Percentiles rank a stretch among this genome's conserved stretches.
These are phyloP conservation scores for Sinocyclocheilus rhinocerous DNA, from an alignment of 2,113 vertebrate species.

Conservation along the genomic window DNA sequence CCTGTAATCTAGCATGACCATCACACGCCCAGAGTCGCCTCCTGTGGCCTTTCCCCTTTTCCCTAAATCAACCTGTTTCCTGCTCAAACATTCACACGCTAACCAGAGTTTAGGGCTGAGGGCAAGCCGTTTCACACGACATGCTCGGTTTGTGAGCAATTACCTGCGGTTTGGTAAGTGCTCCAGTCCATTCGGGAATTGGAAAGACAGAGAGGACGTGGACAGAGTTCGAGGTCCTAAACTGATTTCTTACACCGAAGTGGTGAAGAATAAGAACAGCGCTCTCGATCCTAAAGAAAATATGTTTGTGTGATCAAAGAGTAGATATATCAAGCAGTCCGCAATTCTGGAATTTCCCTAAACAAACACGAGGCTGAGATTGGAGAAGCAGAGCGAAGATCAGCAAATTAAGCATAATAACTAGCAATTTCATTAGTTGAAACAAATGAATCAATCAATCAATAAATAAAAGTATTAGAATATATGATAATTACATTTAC, in stretches of 20 bases:
- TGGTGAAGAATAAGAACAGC: neutral
- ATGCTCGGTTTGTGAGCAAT: neutral
- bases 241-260: neutral
- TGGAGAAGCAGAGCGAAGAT: too few species aligned
- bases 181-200: neutral
- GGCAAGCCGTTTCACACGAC: neutral
- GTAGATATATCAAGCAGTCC: neutral
- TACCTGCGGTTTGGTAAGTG: neutral
- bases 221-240: neutral
- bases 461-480: too few species aligned
- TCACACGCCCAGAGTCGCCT: conserved; percentile 61
- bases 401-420: too few species aligned
- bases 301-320: neutral
- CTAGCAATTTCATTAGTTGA: too few species aligned
- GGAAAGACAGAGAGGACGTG: neutral
- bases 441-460: too few species aligned
- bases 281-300: neutral
- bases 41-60: conserved; percentile 65
- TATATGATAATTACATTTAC: too few species aligned
- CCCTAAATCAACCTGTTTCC: conserved; percentile 59
- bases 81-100: conserved; percentile 59
- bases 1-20: conserved; percentile 69
- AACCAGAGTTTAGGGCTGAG: conserved; percentile 35
- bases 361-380: too few species aligned
- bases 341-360: too few species aligned